phyloP scores from a whole-genome alignment of 2,113 vertebrate species.

The Drymodes brunneopygia region DNA sequence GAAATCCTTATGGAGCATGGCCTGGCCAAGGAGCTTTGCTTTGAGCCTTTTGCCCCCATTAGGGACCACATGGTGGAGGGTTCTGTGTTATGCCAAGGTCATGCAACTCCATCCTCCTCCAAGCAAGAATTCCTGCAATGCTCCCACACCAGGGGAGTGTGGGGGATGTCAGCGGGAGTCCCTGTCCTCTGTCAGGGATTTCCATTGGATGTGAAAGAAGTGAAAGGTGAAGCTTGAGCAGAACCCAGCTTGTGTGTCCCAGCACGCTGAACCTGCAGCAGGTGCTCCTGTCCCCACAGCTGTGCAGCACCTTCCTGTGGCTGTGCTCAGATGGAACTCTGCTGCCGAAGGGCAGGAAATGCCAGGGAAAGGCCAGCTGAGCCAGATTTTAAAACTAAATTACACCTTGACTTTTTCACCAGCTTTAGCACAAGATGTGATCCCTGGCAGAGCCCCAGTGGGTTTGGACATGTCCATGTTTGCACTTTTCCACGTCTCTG shows the following conservation, averaged over 20 bases:
- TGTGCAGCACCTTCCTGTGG: fast-evolving
- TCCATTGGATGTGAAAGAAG: background rate
- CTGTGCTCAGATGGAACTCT: fast-evolving
- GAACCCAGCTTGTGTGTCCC: background rate
- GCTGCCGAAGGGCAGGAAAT: background rate
- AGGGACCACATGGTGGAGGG: background rate
- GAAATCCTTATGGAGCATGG: background rate
- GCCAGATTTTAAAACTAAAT: background rate
- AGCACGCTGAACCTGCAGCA: fast-evolving
- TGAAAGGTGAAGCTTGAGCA: background rate
- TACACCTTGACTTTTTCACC: background rate
- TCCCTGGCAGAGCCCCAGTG: too few relatives aligned
- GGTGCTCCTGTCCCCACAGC: background rate
- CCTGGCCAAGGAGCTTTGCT: background rate
- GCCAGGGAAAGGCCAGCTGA: background rate
- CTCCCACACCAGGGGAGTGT: background rate
- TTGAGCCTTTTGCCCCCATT: background rate
- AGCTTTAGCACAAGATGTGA: background rate
- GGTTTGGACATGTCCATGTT: background rate
- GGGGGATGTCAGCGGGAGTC: background rate
- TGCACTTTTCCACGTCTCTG: background rate
- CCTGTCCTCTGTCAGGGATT: background rate
- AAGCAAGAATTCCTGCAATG: background rate
- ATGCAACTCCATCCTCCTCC: background rate
- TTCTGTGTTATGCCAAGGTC: background rate